phyloP scores from a whole-genome alignment of 2,113 vertebrate species.

The Columba livia region DNA sequence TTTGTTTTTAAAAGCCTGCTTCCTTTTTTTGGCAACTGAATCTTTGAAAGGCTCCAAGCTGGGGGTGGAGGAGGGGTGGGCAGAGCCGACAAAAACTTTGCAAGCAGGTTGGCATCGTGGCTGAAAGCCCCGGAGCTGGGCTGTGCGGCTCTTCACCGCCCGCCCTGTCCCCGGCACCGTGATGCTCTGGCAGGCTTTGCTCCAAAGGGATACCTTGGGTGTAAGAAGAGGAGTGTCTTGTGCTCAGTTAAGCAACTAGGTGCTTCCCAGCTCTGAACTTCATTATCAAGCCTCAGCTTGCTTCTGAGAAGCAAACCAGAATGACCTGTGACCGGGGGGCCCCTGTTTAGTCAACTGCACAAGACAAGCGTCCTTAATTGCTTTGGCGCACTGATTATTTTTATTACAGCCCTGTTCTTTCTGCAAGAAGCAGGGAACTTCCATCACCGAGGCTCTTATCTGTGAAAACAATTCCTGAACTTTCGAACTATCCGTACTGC shows the following conservation, averaged over 20 bases:
- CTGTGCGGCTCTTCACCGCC: background rate
- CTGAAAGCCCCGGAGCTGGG: background rate
- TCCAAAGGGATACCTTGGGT: background rate
- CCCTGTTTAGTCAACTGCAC: constrained; percentile 27
- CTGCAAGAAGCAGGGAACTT: background rate
- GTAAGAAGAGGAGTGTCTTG: background rate
- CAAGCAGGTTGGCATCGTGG: background rate
- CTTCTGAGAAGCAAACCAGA: constrained; percentile 12
- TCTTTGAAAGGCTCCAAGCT: background rate
- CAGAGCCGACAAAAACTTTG: background rate
- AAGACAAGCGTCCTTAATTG: constrained; percentile 41
- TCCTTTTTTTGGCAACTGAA: background rate
- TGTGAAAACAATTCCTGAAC: constrained; percentile 31
- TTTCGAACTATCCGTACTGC: background rate
- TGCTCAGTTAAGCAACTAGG: constrained; percentile 25
- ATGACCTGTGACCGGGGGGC: background rate
- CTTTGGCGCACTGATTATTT: background rate
- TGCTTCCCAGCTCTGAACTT: constrained; percentile 10
- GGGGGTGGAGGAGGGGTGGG: background rate
- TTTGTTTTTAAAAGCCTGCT: background rate
- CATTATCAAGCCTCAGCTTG: background rate
- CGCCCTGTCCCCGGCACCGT: rapidly evolving
- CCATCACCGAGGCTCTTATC: background rate
- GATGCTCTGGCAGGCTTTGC: background rate
- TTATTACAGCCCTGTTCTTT: background rate